Percentiles rank a stretch among this genome's conserved stretches.
Conservation (phyloP, 2,888 invertebrate genomes). For the Caprella mutica region DNA sequence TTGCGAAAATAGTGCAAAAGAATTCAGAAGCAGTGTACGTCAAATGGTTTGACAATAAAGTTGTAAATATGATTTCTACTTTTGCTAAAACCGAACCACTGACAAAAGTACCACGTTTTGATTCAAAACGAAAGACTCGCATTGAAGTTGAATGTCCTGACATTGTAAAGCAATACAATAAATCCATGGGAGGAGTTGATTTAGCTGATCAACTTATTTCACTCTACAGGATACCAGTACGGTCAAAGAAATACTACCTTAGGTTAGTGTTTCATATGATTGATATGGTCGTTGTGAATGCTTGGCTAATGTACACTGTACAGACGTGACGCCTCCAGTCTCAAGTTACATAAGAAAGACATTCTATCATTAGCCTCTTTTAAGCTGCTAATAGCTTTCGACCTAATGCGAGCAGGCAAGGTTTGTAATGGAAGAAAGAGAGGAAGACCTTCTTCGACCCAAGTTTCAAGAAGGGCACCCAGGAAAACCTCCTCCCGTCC, state of each 20-base stretch:
- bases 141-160: conserved; percentile 1
- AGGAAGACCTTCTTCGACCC: no score
- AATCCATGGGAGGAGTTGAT: not conserved
- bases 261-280: not conserved
- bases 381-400: not conserved
- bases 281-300: conserved; percentile 7
- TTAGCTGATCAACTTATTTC: not conserved
- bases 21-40: no score
- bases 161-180: conserved; percentile 1
- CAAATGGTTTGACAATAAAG: conserved; percentile 1
- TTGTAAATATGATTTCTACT: conserved; percentile 1
- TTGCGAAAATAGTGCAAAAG: no score
- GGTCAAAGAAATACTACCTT: not conserved
- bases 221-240: not conserved
- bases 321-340: not conserved
- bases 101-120: not conserved
- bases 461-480: no score
- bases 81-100: conserved; percentile 7
- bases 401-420: not conserved
- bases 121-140: not conserved
- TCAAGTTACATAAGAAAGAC: not conserved
- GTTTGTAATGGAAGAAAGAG: no score
- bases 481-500: no score
- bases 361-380: not conserved
- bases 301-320: conserved; percentile 5